Evolutionary conservation across 1,140 invertebrate species (phyloP).

Genomic region (Drosophila arizonae): DNA sequence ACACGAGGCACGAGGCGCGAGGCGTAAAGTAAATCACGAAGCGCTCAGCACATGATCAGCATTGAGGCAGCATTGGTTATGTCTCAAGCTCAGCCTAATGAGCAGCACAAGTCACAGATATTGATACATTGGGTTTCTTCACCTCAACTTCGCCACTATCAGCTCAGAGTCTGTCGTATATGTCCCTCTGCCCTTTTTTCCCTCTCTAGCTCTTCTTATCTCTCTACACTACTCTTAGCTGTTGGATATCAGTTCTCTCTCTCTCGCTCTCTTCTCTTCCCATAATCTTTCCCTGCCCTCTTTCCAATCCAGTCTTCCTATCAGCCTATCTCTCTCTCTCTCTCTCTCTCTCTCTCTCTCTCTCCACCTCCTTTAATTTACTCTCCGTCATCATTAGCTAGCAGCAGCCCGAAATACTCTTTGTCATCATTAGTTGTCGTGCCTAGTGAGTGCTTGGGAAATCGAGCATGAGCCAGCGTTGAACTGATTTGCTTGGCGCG

Average conservation of each 20-base stretch:
- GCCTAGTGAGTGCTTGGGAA: too few species aligned
- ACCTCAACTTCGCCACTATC: conserved; percentile 1
- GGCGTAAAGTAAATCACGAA: not conserved
- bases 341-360: too few species aligned
- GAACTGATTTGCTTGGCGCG: conserved; percentile 1
- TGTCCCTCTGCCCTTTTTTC: not conserved
- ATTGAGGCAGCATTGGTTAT: not conserved
- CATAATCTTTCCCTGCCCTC: too few species aligned
- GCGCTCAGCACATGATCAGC: conserved; percentile 34
- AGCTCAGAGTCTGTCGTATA: not conserved
- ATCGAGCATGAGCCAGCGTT: not conserved
- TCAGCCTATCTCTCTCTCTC: too few species aligned
- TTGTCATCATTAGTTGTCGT: conserved; percentile 30
- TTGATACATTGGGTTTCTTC: conserved; percentile 22
- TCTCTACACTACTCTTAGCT: too few species aligned
- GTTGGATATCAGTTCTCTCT: too few species aligned
- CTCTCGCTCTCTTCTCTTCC: too few species aligned
- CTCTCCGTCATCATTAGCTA: conserved; percentile 27
- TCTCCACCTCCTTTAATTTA: not conserved
- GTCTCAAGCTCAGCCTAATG: conserved; percentile 12
- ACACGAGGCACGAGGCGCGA: not conserved
- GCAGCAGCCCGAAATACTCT: conserved; percentile 1
- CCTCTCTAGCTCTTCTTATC: too few species aligned
- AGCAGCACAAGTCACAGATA: conserved; percentile 22
- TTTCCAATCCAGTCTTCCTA: too few species aligned